Conservation (phyloP, 2,888 invertebrate genomes). For the Ophioninae sp. region DNA sequence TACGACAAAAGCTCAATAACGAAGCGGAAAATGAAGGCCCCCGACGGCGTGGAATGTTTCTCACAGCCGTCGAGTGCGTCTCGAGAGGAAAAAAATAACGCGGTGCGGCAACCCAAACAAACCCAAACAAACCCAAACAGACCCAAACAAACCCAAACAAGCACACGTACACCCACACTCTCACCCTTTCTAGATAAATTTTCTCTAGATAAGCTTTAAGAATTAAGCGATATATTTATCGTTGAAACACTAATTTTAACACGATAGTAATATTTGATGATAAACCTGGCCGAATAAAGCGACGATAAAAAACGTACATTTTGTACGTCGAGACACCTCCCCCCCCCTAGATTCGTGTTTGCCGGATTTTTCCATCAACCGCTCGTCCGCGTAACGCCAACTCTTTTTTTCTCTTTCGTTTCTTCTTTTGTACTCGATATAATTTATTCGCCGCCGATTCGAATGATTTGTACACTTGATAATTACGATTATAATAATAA, state of each 20-base stretch:
- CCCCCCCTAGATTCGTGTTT: constrained; percentile 60
- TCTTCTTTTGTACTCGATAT: constrained; percentile 45
- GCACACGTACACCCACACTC: constrained; percentile 39
- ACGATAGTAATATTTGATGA: constrained; percentile 53
- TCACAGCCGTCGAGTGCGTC: constrained; percentile 64
- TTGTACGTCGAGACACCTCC: neutral
- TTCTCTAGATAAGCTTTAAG: constrained; percentile 74
- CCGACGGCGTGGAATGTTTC: constrained; percentile 74
- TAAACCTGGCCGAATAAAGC: constrained; percentile 43
- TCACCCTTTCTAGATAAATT: constrained; percentile 78
- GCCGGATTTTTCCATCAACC: constrained; percentile 27
- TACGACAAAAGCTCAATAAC: constrained; percentile 54
- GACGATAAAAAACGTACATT: neutral
- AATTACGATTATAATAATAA: constrained; percentile 34
- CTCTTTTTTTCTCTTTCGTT: constrained; percentile 20
- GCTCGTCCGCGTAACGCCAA: constrained; percentile 10
- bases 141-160: constrained; percentile 31
- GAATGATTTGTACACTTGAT: constrained; percentile 34
- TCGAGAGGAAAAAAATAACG: neutral
- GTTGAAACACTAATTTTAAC: constrained; percentile 45
- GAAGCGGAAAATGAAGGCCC: constrained; percentile 45
- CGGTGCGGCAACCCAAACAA: constrained; percentile 3
- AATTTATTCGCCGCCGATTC: constrained; percentile 51
- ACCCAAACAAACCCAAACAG: constrained; percentile 35
- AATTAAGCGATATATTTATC: constrained; percentile 65